These are phyloP conservation scores for Melanotaenia parkinsoni DNA, from an alignment of 2,797 vertebrate genomes.

Conservation along the genomic window DNA sequence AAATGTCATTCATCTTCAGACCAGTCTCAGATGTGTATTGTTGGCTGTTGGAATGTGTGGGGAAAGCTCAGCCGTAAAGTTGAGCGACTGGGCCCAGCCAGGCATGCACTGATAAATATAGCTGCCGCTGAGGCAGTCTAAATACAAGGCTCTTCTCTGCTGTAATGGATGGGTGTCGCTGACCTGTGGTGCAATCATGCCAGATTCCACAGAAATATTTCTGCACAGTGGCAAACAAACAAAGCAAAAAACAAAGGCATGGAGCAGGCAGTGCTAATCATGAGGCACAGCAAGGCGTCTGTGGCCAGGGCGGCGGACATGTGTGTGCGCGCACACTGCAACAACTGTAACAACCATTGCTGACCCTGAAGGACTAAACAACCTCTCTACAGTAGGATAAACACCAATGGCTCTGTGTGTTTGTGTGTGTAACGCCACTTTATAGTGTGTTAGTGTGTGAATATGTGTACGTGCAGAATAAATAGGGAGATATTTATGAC, in stretches of 20 bases:
- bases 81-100: constrained; percentile 50
- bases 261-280: constrained; percentile 70
- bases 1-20: constrained; percentile 28
- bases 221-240: constrained; percentile 84
- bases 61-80: constrained; percentile 71
- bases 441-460: constrained; percentile 14
- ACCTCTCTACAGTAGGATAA: constrained; percentile 34
- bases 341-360: constrained; percentile 42
- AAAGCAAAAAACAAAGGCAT: constrained; percentile 81
- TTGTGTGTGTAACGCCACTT: constrained; percentile 17
- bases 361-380: constrained; percentile 62
- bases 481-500: constrained; percentile 83
- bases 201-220: constrained; percentile 83
- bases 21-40: constrained; percentile 47
- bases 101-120: constrained; percentile 90
- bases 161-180: constrained; percentile 90
- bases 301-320: constrained; percentile 57
- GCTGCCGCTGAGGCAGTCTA: constrained; percentile 86
- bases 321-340: constrained; percentile 43
- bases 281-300: constrained; percentile 73
- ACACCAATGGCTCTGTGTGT: constrained; percentile 11
- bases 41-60: constrained; percentile 71
- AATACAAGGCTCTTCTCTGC: constrained; percentile 88
- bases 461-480: constrained; percentile 63
- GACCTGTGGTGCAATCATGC: constrained; percentile 90